A percentile compares a stretch with the other conserved stretches of the same genome.
Conservation (phyloP, 2,888 invertebrate genomes). For the Cosmia pyralina region DNA sequence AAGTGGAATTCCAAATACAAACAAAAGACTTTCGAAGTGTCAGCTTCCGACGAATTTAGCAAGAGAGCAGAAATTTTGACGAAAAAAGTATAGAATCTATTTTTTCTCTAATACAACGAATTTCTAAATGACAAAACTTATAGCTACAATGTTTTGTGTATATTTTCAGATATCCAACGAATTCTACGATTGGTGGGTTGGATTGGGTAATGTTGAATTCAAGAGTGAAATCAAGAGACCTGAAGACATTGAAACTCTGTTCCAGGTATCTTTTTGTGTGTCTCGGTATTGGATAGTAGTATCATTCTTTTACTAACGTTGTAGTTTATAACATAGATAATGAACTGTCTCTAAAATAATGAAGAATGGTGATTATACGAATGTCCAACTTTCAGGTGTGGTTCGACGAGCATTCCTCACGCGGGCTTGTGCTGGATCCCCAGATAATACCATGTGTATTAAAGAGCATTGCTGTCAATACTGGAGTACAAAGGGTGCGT, state of each 20-base stretch:
- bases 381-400: constrained; percentile 78
- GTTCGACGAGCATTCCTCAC: constrained; percentile 87
- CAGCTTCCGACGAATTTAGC: constrained; percentile 86
- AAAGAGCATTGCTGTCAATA: constrained; percentile 78
- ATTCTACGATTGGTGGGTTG: constrained; percentile 90
- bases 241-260: constrained; percentile 89
- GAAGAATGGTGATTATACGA: background rate
- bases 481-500: constrained; percentile 76
- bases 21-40: constrained; percentile 82
- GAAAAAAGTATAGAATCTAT: constrained; percentile 75
- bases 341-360: background rate
- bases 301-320: background rate
- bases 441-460: constrained; percentile 86
- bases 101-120: background rate
- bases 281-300: background rate
- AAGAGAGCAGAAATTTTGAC: constrained; percentile 86
- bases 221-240: constrained; percentile 87
- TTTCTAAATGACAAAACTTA: background rate
- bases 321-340: background rate
- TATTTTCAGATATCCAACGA: constrained; percentile 87
- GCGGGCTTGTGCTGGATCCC: constrained; percentile 82
- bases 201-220: constrained; percentile 86
- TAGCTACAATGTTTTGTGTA: background rate
- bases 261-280: constrained; percentile 80
- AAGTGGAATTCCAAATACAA: constrained; percentile 88